Conservation (phyloP, 2,113 vertebrate species). For the Bucco capensis region DNA sequence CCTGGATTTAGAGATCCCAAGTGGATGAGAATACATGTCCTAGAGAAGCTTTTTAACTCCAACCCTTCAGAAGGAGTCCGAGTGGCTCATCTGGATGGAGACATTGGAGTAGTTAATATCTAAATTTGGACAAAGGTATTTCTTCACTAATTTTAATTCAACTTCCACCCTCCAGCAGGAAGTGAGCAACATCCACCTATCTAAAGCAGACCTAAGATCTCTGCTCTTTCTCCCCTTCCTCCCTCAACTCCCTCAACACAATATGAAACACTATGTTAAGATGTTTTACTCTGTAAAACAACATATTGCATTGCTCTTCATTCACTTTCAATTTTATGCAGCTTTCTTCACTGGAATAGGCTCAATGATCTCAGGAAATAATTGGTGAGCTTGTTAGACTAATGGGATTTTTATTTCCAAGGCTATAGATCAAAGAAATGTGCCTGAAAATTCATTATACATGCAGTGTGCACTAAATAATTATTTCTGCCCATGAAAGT, state of each 20-base stretch:
- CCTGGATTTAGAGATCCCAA: not conserved
- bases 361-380: slow-evolving; percentile 38
- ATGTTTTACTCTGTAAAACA: slow-evolving; percentile 25
- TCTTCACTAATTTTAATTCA: not conserved
- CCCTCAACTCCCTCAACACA: not conserved
- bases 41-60: not conserved
- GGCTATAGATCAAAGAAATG: slow-evolving; percentile 64
- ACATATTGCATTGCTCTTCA: not conserved
- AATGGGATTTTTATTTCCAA: slow-evolving; percentile 67
- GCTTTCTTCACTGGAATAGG: not conserved
- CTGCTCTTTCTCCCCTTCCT: not conserved
- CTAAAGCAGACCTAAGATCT: not conserved
- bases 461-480: slow-evolving; percentile 51
- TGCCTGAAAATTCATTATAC: slow-evolving; percentile 57
- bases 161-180: not conserved
- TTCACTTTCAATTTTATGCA: slow-evolving; percentile 46
- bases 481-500: slow-evolving; percentile 35
- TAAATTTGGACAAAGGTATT: not conserved
- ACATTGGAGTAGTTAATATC: not conserved
- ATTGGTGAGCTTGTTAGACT: slow-evolving; percentile 66
- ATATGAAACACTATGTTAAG: not conserved
- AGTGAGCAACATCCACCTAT: not conserved
- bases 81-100: not conserved
- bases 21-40: not conserved
- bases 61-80: not conserved